These are phyloP conservation scores for Burhinus bistriatus DNA, from an alignment of 2,113 vertebrate genomes.

Conservation along the genomic window DNA sequence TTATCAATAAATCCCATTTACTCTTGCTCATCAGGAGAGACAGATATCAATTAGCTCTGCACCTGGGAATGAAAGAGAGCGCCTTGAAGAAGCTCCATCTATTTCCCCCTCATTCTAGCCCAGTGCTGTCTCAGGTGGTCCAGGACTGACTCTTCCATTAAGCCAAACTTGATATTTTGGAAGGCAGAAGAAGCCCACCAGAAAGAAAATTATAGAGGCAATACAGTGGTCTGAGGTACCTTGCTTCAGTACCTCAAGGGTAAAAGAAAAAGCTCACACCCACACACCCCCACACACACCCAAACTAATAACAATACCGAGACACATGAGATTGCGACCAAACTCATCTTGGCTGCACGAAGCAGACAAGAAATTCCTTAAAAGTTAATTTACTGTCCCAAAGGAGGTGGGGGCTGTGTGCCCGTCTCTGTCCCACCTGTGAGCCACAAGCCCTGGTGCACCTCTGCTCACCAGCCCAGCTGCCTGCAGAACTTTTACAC, in stretches of 20 bases:
- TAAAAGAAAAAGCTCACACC: not conserved
- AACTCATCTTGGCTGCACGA: not conserved
- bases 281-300: no score
- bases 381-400: not conserved
- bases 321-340: not conserved
- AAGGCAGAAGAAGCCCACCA: not conserved
- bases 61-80: not conserved
- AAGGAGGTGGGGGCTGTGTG: not conserved
- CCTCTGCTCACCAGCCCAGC: not conserved
- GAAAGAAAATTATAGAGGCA: not conserved
- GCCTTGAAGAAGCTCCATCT: not conserved
- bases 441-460: not conserved
- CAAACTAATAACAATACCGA: not conserved
- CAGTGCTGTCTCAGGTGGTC: not conserved
- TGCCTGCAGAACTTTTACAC: not conserved
- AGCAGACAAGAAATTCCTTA: not conserved
- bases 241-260: not conserved
- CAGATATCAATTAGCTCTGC: not conserved
- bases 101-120: not conserved
- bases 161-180: not conserved
- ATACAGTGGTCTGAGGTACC: no score
- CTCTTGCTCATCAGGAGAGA: not conserved
- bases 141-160: not conserved
- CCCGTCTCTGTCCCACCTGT: not conserved
- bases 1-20: not conserved